These are phyloP conservation scores for Labrus mixtus DNA, from an alignment of 2,113 vertebrate species.

Conservation along the genomic window DNA sequence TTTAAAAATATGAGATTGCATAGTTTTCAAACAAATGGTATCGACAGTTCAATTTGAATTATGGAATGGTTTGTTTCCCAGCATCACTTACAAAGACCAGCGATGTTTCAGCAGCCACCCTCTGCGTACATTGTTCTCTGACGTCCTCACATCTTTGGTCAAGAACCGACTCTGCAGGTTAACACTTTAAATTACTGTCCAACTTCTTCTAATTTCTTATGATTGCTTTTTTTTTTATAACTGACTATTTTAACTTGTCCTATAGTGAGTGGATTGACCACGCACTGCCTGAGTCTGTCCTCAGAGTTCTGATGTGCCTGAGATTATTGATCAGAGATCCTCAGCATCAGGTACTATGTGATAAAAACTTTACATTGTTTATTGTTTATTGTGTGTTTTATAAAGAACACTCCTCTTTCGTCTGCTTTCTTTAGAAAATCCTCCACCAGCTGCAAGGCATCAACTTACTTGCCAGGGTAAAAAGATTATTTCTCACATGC, in stretches of 20 bases:
- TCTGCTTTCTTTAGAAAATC: slow-evolving; percentile 71
- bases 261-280: slow-evolving; percentile 87
- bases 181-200: background rate
- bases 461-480: slow-evolving; percentile 80
- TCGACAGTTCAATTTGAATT: background rate
- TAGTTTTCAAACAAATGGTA: too few species aligned
- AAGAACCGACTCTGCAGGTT: slow-evolving; percentile 92
- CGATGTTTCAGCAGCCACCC: slow-evolving; percentile 88
- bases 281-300: slow-evolving; percentile 83
- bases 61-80: slow-evolving; percentile 52
- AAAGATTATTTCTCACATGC: background rate
- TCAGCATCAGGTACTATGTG: slow-evolving; percentile 84
- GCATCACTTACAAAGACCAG: slow-evolving; percentile 88
- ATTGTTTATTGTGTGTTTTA: background rate
- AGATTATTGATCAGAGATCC: slow-evolving; percentile 89
- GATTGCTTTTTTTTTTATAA: accelerated
- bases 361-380: background rate
- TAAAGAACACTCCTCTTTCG: background rate
- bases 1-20: too few species aligned
- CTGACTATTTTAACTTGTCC: slow-evolving; percentile 16
- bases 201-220: background rate
- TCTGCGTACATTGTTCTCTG: slow-evolving; percentile 83
- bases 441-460: slow-evolving; percentile 82
- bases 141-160: slow-evolving; percentile 86
- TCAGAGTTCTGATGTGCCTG: slow-evolving; percentile 89